phyloP scores from a whole-genome alignment of 30 jellyfish, hydroid and myxozoan species.

The Aurelia aurita region DNA sequence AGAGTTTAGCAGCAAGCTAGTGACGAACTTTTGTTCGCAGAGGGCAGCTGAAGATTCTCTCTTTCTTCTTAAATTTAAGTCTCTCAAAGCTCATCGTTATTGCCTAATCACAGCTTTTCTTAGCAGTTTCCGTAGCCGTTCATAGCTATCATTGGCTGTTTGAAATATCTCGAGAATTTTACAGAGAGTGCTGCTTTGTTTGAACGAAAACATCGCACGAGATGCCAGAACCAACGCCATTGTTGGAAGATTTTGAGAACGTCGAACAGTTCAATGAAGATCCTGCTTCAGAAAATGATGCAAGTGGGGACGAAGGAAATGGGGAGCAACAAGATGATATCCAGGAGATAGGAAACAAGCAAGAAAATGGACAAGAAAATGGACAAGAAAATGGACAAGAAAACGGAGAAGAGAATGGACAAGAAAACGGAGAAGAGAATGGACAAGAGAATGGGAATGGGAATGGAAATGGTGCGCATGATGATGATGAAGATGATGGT shows the following conservation, averaged over 20 bases:
- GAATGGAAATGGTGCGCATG: neutral
- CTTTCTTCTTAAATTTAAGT: too few species aligned
- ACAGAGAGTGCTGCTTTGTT: too few species aligned
- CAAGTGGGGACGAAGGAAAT: neutral
- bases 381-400: neutral
- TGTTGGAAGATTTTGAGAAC: slow-evolving; percentile 47
- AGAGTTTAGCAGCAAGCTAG: too few species aligned
- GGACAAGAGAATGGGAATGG: neutral
- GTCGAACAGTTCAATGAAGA: slow-evolving; percentile 24
- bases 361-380: slow-evolving; percentile 9
- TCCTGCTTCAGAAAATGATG: slow-evolving; percentile 18
- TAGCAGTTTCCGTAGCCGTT: too few species aligned
- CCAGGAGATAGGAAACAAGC: neutral
- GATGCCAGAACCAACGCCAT: slow-evolving; percentile 58
- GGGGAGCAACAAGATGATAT: slow-evolving; percentile 11
- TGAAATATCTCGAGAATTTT: too few species aligned
- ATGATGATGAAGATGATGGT: slow-evolving; percentile 2
- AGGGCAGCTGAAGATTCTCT: too few species aligned
- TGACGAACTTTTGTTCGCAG: too few species aligned
- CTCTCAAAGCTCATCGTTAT: too few species aligned
- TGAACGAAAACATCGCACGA: neutral
- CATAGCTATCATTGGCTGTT: too few species aligned
- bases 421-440: slow-evolving; percentile 9
- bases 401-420: neutral
- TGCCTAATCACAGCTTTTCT: too few species aligned